phyloP scores from a whole-genome alignment of 2,888 invertebrate species.

The Stenchaetothrips biformis region DNA sequence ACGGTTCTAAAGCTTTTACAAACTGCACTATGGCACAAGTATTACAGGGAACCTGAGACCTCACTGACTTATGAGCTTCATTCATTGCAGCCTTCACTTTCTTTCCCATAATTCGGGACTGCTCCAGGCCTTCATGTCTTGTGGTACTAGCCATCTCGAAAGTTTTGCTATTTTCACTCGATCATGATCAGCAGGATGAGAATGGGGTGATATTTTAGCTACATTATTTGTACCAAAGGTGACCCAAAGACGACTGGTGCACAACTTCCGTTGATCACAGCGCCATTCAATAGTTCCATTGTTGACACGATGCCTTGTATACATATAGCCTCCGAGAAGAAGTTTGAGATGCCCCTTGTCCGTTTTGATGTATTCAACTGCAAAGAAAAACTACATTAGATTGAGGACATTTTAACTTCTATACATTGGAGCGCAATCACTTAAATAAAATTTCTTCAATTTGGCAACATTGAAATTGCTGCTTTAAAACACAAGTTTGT shows the following conservation, averaged over 20 bases:
- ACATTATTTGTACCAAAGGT: slow-evolving; percentile 1
- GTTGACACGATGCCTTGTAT: slow-evolving; percentile 18
- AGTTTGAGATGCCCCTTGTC: slow-evolving; percentile 15
- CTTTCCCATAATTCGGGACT: neutral
- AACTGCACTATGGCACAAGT: neutral
- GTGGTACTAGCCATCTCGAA: neutral
- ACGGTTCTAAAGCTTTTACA: too few relatives aligned
- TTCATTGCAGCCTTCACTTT: neutral
- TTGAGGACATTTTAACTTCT: neutral
- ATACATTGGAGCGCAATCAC: too few relatives aligned
- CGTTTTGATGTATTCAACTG: slow-evolving; percentile 23
- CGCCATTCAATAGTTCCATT: slow-evolving; percentile 24
- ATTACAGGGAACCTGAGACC: too few relatives aligned
- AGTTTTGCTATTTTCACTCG: slow-evolving; percentile 1
- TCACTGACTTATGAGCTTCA: neutral
- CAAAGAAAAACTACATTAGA: slow-evolving; percentile 19
- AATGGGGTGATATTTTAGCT: neutral
- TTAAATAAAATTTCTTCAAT: neutral
- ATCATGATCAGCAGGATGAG: slow-evolving; percentile 4
- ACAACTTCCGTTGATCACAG: slow-evolving; percentile 4
- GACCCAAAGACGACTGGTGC: neutral
- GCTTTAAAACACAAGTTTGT: too few relatives aligned
- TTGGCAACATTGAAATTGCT: too few relatives aligned
- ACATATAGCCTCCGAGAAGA: slow-evolving; percentile 18
- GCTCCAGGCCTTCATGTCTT: neutral